Percentiles rank a stretch among this genome's conserved stretches.
Evolutionary conservation across 2,888 invertebrate species (phyloP).

Genomic region (Drosophila helvetica): DNA sequence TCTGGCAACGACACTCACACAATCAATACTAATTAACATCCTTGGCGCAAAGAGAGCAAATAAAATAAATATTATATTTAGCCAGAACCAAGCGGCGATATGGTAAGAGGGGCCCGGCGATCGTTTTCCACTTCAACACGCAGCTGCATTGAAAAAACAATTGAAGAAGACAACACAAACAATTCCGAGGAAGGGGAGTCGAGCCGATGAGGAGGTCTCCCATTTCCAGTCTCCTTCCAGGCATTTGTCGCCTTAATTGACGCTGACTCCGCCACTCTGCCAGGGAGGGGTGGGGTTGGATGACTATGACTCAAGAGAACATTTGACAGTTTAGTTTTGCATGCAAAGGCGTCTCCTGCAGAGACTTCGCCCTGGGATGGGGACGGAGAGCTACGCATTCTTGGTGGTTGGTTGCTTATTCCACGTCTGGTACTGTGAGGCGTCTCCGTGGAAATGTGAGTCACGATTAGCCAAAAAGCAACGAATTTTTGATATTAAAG

Average conservation of each 20-base stretch:
- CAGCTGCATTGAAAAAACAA: constrained; percentile 59
- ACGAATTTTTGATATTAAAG: background rate
- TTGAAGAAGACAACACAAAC: constrained; percentile 47
- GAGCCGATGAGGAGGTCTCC: constrained; percentile 33
- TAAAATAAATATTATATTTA: constrained; percentile 63
- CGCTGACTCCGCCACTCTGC: constrained; percentile 40
- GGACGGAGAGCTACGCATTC: constrained; percentile 30
- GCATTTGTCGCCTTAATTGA: constrained; percentile 68
- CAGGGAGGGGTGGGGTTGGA: background rate
- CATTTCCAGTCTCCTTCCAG: constrained; percentile 5
- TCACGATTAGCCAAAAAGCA: background rate
- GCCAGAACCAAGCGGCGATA: constrained; percentile 34
- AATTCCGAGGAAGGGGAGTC: background rate
- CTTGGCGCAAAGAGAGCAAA: constrained; percentile 55
- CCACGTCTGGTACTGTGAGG: constrained; percentile 4
- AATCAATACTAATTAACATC: constrained; percentile 73
- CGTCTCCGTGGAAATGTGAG: constrained; percentile 6
- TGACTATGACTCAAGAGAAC: constrained; percentile 43
- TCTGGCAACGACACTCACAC: constrained; percentile 58
- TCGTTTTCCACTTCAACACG: constrained; percentile 69
- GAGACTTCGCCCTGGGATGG: constrained; percentile 30
- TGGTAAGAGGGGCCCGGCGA: constrained; percentile 32
- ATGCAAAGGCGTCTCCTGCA: constrained; percentile 74
- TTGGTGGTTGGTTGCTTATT: constrained; percentile 19
- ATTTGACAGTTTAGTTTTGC: constrained; percentile 21